phyloP scores from a whole-genome alignment of 2,888 invertebrate genomes.

The Stenoptilia bipunctidactyla region DNA sequence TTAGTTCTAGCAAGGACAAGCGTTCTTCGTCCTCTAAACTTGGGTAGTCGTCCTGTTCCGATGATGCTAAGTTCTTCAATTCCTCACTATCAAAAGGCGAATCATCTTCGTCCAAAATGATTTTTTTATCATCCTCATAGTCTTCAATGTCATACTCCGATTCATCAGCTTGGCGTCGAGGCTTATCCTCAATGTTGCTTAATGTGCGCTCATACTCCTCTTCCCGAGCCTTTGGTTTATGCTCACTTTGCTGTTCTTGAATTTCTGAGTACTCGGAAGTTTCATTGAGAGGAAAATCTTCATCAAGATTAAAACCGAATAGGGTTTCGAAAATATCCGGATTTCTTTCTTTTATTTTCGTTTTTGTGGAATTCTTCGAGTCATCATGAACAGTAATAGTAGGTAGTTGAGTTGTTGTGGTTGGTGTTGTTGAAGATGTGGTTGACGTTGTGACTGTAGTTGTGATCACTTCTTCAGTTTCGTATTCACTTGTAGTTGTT shows the following conservation, averaged over 20 bases:
- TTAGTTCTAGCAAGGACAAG: slow-evolving; percentile 49
- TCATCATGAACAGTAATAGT: slow-evolving; percentile 22
- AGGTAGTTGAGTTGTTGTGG: slow-evolving; percentile 16
- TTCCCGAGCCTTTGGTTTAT: too few species aligned
- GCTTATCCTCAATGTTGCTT: slow-evolving; percentile 26
- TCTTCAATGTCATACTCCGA: slow-evolving; percentile 18
- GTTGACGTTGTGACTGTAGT: not conserved
- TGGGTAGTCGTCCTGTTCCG: slow-evolving; percentile 20
- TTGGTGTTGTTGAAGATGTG: slow-evolving; percentile 14
- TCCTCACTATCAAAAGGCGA: slow-evolving; percentile 23
- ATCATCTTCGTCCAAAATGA: slow-evolving; percentile 22
- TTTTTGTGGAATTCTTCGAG: too few species aligned
- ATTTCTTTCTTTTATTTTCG: slow-evolving; percentile 18
- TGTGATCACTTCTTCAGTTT: slow-evolving; percentile 16
- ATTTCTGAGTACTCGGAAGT: slow-evolving; percentile 33
- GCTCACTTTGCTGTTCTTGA: slow-evolving; percentile 39
- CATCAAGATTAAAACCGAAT: slow-evolving; percentile 37
- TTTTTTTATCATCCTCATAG: slow-evolving; percentile 24
- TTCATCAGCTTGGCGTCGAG: slow-evolving; percentile 15
- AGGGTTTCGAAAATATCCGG: slow-evolving; percentile 40
- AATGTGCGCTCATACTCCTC: slow-evolving; percentile 19
- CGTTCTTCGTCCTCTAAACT: slow-evolving; percentile 32
- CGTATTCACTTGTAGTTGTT: slow-evolving; percentile 23
- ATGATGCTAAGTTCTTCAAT: slow-evolving; percentile 19
- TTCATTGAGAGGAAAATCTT: slow-evolving; percentile 23